Conservation (phyloP, 2,113 vertebrate genomes). For the Thamnophis sirtalis region DNA sequence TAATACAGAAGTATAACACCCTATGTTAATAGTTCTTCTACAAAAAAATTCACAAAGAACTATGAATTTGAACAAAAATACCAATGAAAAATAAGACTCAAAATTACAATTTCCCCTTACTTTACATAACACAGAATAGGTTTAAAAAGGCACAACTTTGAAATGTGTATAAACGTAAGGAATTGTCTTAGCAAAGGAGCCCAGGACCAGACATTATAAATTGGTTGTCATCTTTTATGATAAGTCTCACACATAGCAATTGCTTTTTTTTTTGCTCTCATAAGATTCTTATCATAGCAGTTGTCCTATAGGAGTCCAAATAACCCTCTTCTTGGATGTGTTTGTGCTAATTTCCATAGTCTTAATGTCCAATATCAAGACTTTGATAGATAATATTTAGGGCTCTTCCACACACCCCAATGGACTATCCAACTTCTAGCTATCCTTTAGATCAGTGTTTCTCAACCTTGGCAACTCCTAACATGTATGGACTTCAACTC, state of each 20-base stretch:
- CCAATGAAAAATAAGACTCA: conserved; percentile 74
- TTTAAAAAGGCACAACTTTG: conserved; percentile 80
- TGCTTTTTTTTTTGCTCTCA: conserved; percentile 16
- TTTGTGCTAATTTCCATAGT: not conserved
- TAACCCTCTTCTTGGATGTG: conserved; percentile 18
- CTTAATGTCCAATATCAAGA: not conserved
- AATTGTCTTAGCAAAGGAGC: conserved; percentile 64
- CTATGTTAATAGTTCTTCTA: conserved; percentile 90
- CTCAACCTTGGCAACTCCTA: not conserved
- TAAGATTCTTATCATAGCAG: conserved; percentile 17
- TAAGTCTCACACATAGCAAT: conserved; percentile 54
- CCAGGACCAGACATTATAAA: conserved; percentile 50
- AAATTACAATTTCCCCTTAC: conserved; percentile 77
- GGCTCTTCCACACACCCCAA: not conserved
- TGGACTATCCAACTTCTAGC: not conserved
- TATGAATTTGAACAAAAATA: conserved; percentile 86
- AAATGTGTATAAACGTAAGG: conserved; percentile 68
- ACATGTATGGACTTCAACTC: not conserved
- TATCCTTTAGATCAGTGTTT: not conserved
- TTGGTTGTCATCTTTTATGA: conserved; percentile 40
- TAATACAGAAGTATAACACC: conserved; percentile 80
- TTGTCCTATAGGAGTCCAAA: not conserved
- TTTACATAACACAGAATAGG: conserved; percentile 75
- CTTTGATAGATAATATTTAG: not conserved
- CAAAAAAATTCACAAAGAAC: conserved; percentile 81